phyloP scores from a whole-genome alignment of 1,140 invertebrate genomes.

The Drosophila asahinai region DNA sequence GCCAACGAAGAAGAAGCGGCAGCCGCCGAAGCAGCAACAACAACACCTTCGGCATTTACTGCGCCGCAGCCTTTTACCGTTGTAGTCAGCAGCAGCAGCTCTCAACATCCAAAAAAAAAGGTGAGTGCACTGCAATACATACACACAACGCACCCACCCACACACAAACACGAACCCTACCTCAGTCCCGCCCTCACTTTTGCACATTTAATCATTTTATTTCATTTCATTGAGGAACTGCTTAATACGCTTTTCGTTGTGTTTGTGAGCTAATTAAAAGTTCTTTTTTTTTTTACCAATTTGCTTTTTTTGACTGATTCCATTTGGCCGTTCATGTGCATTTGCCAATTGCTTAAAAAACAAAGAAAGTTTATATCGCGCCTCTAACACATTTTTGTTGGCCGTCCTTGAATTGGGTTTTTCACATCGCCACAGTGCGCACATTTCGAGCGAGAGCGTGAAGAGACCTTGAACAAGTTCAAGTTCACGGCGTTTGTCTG shows the following conservation, averaged over 20 bases:
- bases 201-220: slow-evolving; percentile 32
- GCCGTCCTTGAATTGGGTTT: slow-evolving; percentile 58
- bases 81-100: slow-evolving; percentile 36
- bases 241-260: slow-evolving; percentile 11
- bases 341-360: slow-evolving; percentile 37
- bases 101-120: slow-evolving; percentile 51
- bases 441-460: slow-evolving; percentile 25
- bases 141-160: slow-evolving; percentile 16
- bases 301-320: slow-evolving; percentile 12
- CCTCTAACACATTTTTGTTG: slow-evolving; percentile 27
- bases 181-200: slow-evolving; percentile 31
- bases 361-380: slow-evolving; percentile 72
- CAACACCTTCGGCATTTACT: slow-evolving; percentile 56
- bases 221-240: slow-evolving; percentile 49
- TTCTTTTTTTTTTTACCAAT: slow-evolving; percentile 30
- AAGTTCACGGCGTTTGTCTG: slow-evolving; percentile 71
- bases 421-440: slow-evolving; percentile 45
- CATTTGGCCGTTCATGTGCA: slow-evolving; percentile 8
- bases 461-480: slow-evolving; percentile 77
- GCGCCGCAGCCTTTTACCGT: slow-evolving; percentile 75
- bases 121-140: slow-evolving; percentile 70
- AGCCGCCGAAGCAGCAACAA: slow-evolving; percentile 27
- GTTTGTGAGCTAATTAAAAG: slow-evolving; percentile 43
- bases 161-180: slow-evolving; percentile 12
- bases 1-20: slow-evolving; percentile 18